Base-by-base conservation (phyloP, 2,888 invertebrate species). In the Galeopsomyia nigrocyanea region DNA sequence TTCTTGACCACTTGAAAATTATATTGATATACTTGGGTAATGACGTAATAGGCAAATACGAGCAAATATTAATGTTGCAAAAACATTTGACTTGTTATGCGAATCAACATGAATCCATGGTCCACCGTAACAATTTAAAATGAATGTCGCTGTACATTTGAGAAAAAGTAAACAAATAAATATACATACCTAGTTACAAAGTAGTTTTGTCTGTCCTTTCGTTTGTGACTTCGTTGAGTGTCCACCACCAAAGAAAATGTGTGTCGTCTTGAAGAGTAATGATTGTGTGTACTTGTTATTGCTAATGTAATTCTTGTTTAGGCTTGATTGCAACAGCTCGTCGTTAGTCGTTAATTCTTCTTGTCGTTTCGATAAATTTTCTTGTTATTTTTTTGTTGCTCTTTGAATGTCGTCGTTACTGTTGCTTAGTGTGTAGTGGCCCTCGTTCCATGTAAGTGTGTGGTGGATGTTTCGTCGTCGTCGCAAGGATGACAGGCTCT, bases 401-500 rank as follows among this genome's bases (percentile, higher is more conserved):
- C 26, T 26, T 26, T 26, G 26, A 39, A 39, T 9, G 31, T 7
- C 10, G 39, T 39, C 39, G 68, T 53, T 73, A 75, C 63, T 68
- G 61, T 71, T 75, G 66, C 71, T 73, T 75, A 76, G 71, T 71
- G n/a, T 68, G 39, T 39, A 57, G 69, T 39, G 65, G 75, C 80
- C 77, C 77, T 79, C 77, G 78, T 77, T 80, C 80, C 78, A 77
- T 79, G 79, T 81, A 78, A 79, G 77, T 79, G 78, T 81, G 81
- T 82, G 82, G 84, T 82, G 82, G 84, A 81, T 81, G 79, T 80
- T 79, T 82, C 79, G 79, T 84, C 80, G 80, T 84, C 80, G 81
- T 82, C 81, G 76, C 80, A 81, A 83, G 84, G 85, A 84, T 85
- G 83, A 84, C 86, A 86, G 85, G 85, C 83, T 84, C 84, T 80